Percentiles rank a stretch among this genome's conserved stretches.
phyloP scores from a whole-genome alignment of 2,113 vertebrate species.

The Heloderma charlesbogerti region DNA sequence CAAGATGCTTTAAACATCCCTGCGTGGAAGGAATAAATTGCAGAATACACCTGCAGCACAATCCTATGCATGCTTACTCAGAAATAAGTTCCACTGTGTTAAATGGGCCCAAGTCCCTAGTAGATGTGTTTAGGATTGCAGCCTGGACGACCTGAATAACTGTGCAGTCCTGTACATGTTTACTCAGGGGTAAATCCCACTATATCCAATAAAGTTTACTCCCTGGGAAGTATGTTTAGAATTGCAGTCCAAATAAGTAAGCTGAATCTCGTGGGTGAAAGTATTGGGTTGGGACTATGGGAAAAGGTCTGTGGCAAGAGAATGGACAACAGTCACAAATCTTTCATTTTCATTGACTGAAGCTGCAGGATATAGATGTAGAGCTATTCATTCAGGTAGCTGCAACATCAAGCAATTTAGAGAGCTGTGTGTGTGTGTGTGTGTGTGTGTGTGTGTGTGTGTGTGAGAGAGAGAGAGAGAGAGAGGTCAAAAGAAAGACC shows the following conservation, averaged over 20 bases:
- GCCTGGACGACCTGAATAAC: background rate
- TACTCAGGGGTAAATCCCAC: background rate
- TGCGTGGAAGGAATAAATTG: background rate
- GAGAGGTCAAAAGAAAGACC: slow-evolving; percentile 49
- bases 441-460: background rate
- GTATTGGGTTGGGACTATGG: no score
- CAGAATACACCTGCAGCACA: background rate
- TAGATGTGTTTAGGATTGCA: background rate
- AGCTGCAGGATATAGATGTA: slow-evolving; percentile 40
- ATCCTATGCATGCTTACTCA: background rate
- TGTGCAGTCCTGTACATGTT: background rate
- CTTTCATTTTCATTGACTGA: slow-evolving; percentile 50
- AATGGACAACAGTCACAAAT: background rate
- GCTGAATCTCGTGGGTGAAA: background rate
- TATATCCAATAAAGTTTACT: background rate
- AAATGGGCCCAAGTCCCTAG: background rate
- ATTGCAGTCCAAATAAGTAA: background rate
- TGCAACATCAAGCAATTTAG: slow-evolving; percentile 23
- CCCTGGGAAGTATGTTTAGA: background rate
- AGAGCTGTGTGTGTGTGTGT: slow-evolving; percentile 46
- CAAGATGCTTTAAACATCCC: background rate
- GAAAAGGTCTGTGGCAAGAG: no score
- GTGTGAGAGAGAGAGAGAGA: background rate
- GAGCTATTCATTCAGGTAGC: slow-evolving; percentile 58
- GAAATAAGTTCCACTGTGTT: background rate